Evolutionary conservation across 2,888 invertebrate species (phyloP), one percentile per base, ranked within the genome.

Genomic region (Drosophila neonasuta): DNA sequence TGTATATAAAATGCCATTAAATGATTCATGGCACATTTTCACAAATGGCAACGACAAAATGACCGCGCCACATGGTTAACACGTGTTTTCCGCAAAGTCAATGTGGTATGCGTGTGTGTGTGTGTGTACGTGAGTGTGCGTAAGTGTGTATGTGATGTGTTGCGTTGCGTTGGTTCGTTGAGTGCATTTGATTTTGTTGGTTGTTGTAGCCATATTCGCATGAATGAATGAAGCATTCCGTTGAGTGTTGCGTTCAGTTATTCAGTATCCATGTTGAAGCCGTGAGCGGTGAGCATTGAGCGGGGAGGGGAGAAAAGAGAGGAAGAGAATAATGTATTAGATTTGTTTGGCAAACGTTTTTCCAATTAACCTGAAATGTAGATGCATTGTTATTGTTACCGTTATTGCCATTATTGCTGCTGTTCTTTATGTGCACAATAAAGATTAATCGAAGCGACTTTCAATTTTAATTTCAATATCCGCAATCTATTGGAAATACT

Each of bases 21-120:
- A 75, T 81, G 77, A 85, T 81, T 81, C 83, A 81, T 81, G 83
- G 68, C 63, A 58, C 68, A 75, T 80, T 80, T 85, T 82, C 73
- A 76, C 73, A 77, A 77, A 70, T 66, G 69, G 73, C 77, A 73
- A 64, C 70, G 74, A 67, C 77, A 70, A 76, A 77, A 70, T 77
- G 77, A 73, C 77, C 74, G 76, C 72, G 73, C 75, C 77, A 70
- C 80, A 79, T 77, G 77, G 80, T 81, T 75, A 85, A 81, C 86
- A 82, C 75, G 77, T 82, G 79, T 84, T 78, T 71, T 63, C 68
- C 73, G 66, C 71, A 66, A 61, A 63, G 54, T 44, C 67, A 68
- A 64, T 51, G 55, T 48, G 56, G 72, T 72, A 56, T 65, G 65
- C 39, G 57, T 48, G 54, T 20, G 46, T 52, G 15, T 50, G 17